Evolutionary conservation across 2,113 vertebrate species (phyloP), one percentile per base, ranked within the genome.

Genomic region (Epinephelus lanceolatus): DNA sequence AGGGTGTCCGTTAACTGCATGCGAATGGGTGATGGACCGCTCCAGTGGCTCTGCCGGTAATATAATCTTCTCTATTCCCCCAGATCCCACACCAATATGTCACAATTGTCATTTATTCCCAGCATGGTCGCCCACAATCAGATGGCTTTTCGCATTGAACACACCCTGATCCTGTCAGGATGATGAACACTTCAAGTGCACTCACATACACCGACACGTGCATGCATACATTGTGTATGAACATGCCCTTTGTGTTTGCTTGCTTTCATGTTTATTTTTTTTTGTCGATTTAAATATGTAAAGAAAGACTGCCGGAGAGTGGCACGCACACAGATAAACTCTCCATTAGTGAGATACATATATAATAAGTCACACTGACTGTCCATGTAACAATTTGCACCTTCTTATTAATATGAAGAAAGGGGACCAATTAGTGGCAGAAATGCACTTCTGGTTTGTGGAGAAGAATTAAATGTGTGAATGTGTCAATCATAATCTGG

Each of bases 71-170:
- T 83, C 79, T 62, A 82, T 88, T 86, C 81, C 93, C 91, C 86
- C 69, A 88, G 91, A 93, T 95, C 94, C 93, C 94, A 92, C 87
- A 92, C 87, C 92, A 95, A 94, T 95, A 94, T 95, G 92, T 93
- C 92, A 91, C 92, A 92, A 91, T 93, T 92, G 90, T 93, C 90
- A 90, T 91, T 90, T 93, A 92, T 92, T 93, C 86, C 92, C 84
- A 88, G 82, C 89, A 80, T 89, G 84, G 86, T 65, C 59, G 45
- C 88, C 76, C 86, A 74, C 91, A 83, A 87, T 93, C 89, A 91
- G 85, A 88, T 87, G 92, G 76, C 74, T 90, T 91, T 84, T 86
- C 85, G 71, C 86, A 88, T 53, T 69, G 67, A 85, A 88, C 83
- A 89, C 87, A 84, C 72, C 81, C 68, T 49, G 60, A 86, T 77